Evolutionary conservation across 2,797 vertebrate genomes (phyloP), one percentile per base, ranked within the genome.

Genomic region (Remorina albescens): DNA sequence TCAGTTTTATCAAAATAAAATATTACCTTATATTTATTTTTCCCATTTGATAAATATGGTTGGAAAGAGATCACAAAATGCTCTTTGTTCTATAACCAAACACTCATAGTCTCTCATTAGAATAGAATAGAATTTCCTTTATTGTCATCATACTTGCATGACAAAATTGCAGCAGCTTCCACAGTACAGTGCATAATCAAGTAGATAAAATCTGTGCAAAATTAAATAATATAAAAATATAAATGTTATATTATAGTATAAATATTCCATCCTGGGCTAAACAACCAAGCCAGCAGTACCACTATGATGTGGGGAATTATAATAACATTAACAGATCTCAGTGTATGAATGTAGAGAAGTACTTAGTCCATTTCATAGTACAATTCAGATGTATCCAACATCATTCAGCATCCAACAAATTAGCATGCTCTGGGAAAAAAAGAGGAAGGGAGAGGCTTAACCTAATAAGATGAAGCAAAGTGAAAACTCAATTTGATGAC

Each of bases 401-500:
- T 76, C 60, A 68, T n/a, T n/a, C n/a, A 51, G 61, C 59, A 63
- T n/a, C n/a, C n/a, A n/a, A n/a, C 55, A 59, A 46, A 80, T 77
- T 61, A 78, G 71, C 75, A 70, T 59, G 67, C 32, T 78, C 71
- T 74, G 69, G 70, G 62, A 87, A 84, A n/a, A n/a, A n/a, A n/a
- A n/a, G n/a, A n/a, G n/a, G n/a, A n/a, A n/a, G n/a, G n/a, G n/a
- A n/a, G n/a, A n/a, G n/a, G n/a, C n/a, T n/a, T n/a, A n/a, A n/a
- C n/a, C n/a, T n/a, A n/a, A n/a, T n/a, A n/a, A n/a, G 56, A 79
- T 50, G 61, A 58, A 80, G 36, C 68, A 71, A 57, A 81, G 71
- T 65, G 86, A 82, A 89, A 85, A 80, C 74, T 15, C 78, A 84
- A 82, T 87, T 80, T 84, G 82, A 67, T 71, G 49, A 57, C 67